These are phyloP conservation scores for Glaucopsyche alexis DNA, from an alignment of 2,888 invertebrate species.

Conservation along the genomic window DNA sequence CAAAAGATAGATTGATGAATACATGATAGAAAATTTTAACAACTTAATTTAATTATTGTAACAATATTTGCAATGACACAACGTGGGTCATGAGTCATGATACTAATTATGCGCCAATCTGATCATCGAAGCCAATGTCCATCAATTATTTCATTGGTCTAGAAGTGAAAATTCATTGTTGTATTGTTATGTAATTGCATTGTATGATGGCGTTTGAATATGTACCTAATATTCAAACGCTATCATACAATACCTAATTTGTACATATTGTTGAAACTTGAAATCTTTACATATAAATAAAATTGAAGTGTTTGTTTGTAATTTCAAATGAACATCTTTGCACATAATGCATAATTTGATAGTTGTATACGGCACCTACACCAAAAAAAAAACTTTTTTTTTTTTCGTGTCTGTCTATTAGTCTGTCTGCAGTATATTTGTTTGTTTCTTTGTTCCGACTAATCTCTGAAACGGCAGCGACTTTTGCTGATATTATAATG, in stretches of 20 bases:
- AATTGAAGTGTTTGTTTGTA: no score
- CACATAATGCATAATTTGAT: no score
- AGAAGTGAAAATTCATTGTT: conserved; percentile 60
- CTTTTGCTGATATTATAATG: no score
- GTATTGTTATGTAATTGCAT: conserved; percentile 62
- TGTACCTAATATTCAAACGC: neutral
- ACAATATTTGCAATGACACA: conserved; percentile 9
- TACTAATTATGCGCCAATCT: neutral
- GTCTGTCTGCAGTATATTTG: no score
- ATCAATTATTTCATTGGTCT: neutral
- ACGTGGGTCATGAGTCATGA: neutral
- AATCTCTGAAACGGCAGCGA: no score
- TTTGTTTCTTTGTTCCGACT: no score
- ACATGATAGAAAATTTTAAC: neutral
- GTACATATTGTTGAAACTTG: neutral
- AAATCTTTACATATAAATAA: no score
- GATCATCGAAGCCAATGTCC: neutral
- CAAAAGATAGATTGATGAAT: neutral
- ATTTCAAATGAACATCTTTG: no score
- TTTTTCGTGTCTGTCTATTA: no score
- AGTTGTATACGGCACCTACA: no score
- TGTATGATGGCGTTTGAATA: neutral
- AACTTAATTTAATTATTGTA: neutral
- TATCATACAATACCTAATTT: conserved; percentile 9
- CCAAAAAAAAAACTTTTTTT: no score